These are phyloP conservation scores for Zootermopsis nevadensis DNA, from an alignment of 2,888 invertebrate species.

Conservation along the genomic window DNA sequence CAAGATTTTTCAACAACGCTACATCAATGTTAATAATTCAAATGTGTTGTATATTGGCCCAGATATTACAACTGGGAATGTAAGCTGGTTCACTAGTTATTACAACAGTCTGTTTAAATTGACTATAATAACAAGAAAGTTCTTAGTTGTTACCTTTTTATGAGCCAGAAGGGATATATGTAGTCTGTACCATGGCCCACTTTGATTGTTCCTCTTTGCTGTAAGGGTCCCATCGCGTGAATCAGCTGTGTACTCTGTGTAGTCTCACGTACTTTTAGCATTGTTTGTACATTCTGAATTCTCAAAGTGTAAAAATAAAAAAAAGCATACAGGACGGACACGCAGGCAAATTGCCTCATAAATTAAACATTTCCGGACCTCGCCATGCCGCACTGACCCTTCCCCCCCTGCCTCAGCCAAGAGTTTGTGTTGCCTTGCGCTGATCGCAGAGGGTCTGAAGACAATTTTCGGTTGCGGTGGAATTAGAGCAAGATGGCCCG, in stretches of 20 bases:
- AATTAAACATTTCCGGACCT: constrained; percentile 1
- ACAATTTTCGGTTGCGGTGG: neutral
- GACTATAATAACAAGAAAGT: neutral
- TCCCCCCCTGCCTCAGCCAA: neutral
- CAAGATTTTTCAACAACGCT: neutral
- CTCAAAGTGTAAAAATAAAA: constrained; percentile 12
- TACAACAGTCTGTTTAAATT: constrained; percentile 9
- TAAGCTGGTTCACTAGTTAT: neutral
- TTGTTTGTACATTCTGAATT: constrained; percentile 13
- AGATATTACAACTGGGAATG: constrained; percentile 1
- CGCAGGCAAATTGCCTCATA: constrained; percentile 16
- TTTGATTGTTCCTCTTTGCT: neutral
- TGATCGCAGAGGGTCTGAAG: neutral
- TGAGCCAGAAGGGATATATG: neutral
- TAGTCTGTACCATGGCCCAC: neutral
- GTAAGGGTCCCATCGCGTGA: neutral
- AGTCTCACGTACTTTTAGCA: neutral
- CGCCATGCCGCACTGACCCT: neutral
- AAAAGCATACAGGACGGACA: neutral
- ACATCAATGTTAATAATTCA: constrained; percentile 11
- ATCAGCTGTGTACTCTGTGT: too few species aligned
- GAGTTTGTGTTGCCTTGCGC: neutral
- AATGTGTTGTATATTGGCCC: constrained; percentile 5
- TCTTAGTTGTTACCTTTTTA: neutral
- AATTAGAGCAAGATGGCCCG: neutral